These are phyloP conservation scores for Planiliza haematocheilus DNA, from an alignment of 2,113 vertebrate species.

Conservation along the genomic window DNA sequence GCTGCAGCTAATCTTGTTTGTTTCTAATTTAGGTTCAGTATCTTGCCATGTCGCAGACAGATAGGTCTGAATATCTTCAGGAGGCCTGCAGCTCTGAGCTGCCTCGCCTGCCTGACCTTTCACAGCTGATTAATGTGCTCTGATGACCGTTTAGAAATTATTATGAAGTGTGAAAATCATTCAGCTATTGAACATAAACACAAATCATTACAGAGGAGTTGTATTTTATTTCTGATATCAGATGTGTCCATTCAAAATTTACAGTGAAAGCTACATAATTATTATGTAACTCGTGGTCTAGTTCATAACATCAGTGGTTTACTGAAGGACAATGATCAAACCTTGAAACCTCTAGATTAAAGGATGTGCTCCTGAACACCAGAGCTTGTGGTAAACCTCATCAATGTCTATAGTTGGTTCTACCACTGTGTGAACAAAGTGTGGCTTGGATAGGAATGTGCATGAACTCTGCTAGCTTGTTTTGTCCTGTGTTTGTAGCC, in stretches of 20 bases:
- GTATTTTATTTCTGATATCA: neutral
- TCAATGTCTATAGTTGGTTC: conserved; percentile 74
- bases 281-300: neutral
- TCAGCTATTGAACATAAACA: neutral
- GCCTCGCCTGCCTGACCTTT: neutral
- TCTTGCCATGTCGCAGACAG: conserved; percentile 45
- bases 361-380: conserved; percentile 43
- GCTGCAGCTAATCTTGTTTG: conserved; percentile 40
- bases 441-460: conserved; percentile 66
- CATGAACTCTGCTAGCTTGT: conserved; percentile 51
- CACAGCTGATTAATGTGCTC: conserved; percentile 4
- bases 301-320: conserved; percentile 7
- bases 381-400: conserved; percentile 47
- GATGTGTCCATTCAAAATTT: neutral
- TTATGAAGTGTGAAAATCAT: neutral
- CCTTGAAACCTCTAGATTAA: conserved; percentile 56
- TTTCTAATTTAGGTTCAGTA: conserved; percentile 62
- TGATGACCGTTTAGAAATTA: neutral
- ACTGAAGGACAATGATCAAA: conserved; percentile 33
- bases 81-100: conserved; percentile 10
- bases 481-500: conserved; percentile 46
- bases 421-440: conserved; percentile 56
- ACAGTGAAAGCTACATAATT: neutral
- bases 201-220: neutral
- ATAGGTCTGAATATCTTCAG: conserved; percentile 22